Conservation (phyloP, 2,113 vertebrate species). For the Toxotes jaculatrix region DNA sequence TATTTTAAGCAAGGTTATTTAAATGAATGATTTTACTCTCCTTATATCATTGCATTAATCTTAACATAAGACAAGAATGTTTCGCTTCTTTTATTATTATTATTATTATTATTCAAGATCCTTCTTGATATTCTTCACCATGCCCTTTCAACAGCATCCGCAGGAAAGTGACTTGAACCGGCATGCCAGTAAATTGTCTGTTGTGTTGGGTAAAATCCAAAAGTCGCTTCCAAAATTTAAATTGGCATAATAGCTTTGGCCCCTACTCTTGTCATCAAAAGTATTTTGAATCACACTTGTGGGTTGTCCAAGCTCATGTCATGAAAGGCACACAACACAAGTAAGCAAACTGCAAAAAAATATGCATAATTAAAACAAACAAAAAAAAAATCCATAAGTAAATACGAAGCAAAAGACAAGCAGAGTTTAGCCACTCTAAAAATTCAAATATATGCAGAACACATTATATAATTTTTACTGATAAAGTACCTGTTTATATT, state of each 20-base stretch:
- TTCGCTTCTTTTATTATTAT: constrained; percentile 33
- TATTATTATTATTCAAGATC: constrained; percentile 25
- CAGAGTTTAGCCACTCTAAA: constrained; percentile 2
- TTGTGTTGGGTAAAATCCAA: constrained; percentile 54
- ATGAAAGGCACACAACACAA: constrained; percentile 11
- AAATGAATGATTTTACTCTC: constrained; percentile 79
- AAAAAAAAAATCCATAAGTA: constrained; percentile 53
- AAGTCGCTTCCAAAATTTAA: constrained; percentile 29
- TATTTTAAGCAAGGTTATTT: constrained; percentile 85
- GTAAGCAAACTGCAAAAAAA: neutral
- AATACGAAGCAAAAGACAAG: constrained; percentile 49
- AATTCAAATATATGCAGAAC: constrained; percentile 3
- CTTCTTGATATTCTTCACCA: constrained; percentile 17
- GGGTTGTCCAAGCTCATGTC: neutral
- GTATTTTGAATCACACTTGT: constrained; percentile 28
- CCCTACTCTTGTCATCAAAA: constrained; percentile 39
- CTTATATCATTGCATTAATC: constrained; percentile 78
- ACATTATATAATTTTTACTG: neutral
- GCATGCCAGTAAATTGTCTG: constrained; percentile 49
- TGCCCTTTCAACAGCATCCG: constrained; percentile 31
- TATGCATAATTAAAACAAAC: constrained; percentile 7
- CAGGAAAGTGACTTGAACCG: constrained; percentile 18
- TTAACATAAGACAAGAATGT: constrained; percentile 60
- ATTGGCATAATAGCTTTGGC: constrained; percentile 43
- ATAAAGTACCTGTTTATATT: constrained; percentile 2